These are phyloP conservation scores for Petroica traversi DNA, from an alignment of 2,113 vertebrate species.

Conservation along the genomic window DNA sequence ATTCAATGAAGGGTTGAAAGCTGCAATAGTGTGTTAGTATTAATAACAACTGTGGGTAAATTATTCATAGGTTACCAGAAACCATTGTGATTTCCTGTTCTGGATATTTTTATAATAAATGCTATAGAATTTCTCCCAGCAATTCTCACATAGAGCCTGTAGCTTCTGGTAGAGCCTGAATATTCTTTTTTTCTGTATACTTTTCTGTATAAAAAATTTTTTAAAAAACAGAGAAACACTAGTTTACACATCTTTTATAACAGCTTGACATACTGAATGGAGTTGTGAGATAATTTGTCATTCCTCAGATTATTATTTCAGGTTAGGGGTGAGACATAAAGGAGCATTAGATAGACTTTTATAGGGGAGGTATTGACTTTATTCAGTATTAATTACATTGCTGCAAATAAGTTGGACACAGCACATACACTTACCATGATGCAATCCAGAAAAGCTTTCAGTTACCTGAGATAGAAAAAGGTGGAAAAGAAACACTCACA, in stretches of 20 bases:
- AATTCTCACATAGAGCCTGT: background rate
- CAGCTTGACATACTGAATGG: background rate
- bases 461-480: background rate
- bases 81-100: background rate
- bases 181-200: too few species aligned
- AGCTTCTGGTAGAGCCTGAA: background rate
- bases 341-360: background rate
- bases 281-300: background rate
- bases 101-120: background rate
- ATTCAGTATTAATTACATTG: background rate
- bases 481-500: background rate
- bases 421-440: fast-evolving
- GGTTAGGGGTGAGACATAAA: background rate
- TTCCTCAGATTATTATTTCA: background rate
- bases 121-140: background rate
- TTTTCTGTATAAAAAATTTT: too few species aligned
- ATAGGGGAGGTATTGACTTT: background rate
- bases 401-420: background rate
- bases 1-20: background rate
- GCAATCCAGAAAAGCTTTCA: background rate
- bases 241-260: background rate
- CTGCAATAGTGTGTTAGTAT: background rate
- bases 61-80: background rate
- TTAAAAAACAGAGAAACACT: too few species aligned
- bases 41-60: background rate